Percentiles rank a stretch among this genome's conserved stretches.
phyloP scores from a whole-genome alignment of 1,140 invertebrate genomes.

The Teleogryllus occipitalis region DNA sequence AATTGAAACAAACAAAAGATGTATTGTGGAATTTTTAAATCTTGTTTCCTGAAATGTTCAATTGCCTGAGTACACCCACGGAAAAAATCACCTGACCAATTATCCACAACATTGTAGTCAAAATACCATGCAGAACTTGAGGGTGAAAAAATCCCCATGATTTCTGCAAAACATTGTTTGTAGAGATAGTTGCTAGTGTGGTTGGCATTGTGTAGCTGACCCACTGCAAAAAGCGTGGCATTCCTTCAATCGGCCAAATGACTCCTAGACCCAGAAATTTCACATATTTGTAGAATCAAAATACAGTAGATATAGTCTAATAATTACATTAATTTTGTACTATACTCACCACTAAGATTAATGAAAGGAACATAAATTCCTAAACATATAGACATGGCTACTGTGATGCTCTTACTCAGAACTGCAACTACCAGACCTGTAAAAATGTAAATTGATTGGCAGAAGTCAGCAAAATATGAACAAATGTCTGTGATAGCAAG shows the following conservation, averaged over 20 bases:
- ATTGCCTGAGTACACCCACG: background rate
- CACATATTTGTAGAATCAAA: too few species aligned
- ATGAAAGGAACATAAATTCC: background rate
- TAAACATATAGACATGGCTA: background rate
- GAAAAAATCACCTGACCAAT: constrained; percentile 22
- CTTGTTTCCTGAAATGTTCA: background rate
- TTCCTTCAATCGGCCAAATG: constrained; percentile 84
- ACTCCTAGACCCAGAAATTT: constrained; percentile 47
- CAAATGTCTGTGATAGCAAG: too few species aligned
- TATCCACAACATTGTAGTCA: constrained; percentile 49
- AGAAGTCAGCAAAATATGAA: background rate
- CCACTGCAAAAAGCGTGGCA: constrained; percentile 47
- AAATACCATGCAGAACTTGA: constrained; percentile 49
- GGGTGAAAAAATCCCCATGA: constrained; percentile 44
- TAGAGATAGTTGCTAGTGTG: constrained; percentile 53
- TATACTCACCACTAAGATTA: background rate
- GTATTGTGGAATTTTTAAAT: background rate
- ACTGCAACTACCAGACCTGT: background rate
- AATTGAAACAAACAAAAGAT: background rate
- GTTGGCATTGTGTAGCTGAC: constrained; percentile 53
- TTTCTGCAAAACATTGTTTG: constrained; percentile 54
- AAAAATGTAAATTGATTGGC: background rate
- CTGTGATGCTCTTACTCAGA: background rate
- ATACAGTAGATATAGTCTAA: constrained; percentile 24
- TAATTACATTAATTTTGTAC: background rate